Evolutionary conservation across 2,888 invertebrate species (phyloP), one percentile per base, ranked within the genome.

Genomic region (Eilema depressum): DNA sequence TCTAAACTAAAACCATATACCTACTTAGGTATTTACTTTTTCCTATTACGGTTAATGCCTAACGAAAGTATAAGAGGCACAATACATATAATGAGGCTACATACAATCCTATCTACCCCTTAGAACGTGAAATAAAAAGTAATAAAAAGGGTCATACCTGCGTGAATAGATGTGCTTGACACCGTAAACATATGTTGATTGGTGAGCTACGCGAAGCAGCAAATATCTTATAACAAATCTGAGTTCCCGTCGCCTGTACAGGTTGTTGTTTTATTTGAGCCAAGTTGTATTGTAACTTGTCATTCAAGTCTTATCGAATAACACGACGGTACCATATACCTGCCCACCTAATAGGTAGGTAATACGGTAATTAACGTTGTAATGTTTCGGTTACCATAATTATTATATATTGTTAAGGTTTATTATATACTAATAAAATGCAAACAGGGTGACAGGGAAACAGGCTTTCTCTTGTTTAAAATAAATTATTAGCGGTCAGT

Each of bases 141-240:
- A 41, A 60, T 28, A n/a, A 25, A 30, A n/a, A 11, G 12, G 61
- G n/a, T 14, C 70, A 73, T 85, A 90, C 89, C 89, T 84, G 79
- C 68, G 64, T 87, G 89, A 88, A 86, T 88, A 89, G 91, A 88
- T 87, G 89, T 85, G 80, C 79, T 76, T 76, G 81, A 80, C 76
- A 75, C 84, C 76, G 81, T 77, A 81, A 66, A 77, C 83, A 78
- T 74, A 68, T 71, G 81, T 69, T 78, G 88, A 88, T 89, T 92
- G 91, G 77, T 83, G 73, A 76, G 70, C 67, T 70, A 75, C 60
- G 56, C 76, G 71, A 66, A 67, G 76, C 73, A 76, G 84, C 78
- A 83, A 87, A 88, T 88, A 88, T 88, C 90, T 93, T 93, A 92
- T 92, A 91, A 87, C 85, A 75, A 81, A 76, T 83, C 77, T 79